Evolutionary conservation across 2,888 invertebrate genomes (phyloP).

Genomic region (Ptycholaimellus sp.): DNA sequence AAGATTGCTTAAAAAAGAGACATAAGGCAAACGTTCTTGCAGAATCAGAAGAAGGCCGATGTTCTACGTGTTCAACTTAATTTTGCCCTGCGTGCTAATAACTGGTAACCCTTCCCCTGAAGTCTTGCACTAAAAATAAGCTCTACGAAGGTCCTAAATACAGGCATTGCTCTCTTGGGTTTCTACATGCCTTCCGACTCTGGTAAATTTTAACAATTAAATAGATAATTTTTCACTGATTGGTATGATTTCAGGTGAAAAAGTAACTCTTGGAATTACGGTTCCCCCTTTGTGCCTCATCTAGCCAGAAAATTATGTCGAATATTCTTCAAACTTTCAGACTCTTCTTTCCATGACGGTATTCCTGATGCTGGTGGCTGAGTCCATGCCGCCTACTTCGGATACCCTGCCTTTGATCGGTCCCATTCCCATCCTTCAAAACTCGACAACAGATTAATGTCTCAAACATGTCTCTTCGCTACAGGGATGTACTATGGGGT

Average conservation of each 20-base stretch:
- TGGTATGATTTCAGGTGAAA: neutral
- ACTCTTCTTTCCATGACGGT: constrained; percentile 67
- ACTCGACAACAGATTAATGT: constrained; percentile 1
- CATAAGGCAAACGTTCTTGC: no score
- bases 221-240: neutral
- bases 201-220: constrained; percentile 38
- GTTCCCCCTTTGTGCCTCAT: neutral
- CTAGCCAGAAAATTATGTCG: neutral
- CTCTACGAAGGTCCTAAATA: no score
- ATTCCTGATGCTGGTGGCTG: constrained; percentile 60
- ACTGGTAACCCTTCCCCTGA: no score
- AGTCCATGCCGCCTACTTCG: constrained; percentile 52
- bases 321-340: constrained; percentile 20
- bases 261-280: constrained; percentile 1
- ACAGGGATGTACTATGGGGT: constrained; percentile 37
- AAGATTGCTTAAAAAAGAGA: no score
- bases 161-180: constrained; percentile 57
- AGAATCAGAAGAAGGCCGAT: constrained; percentile 48
- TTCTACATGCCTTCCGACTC: constrained; percentile 68
- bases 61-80: constrained; percentile 49
- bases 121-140: no score
- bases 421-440: constrained; percentile 32
- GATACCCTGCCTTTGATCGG: constrained; percentile 63
- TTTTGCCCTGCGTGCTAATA: constrained; percentile 56
- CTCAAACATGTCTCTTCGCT: constrained; percentile 5